Base-by-base conservation (phyloP, 2,888 invertebrate species). In the Caenorhabditis zanzibari region DNA sequence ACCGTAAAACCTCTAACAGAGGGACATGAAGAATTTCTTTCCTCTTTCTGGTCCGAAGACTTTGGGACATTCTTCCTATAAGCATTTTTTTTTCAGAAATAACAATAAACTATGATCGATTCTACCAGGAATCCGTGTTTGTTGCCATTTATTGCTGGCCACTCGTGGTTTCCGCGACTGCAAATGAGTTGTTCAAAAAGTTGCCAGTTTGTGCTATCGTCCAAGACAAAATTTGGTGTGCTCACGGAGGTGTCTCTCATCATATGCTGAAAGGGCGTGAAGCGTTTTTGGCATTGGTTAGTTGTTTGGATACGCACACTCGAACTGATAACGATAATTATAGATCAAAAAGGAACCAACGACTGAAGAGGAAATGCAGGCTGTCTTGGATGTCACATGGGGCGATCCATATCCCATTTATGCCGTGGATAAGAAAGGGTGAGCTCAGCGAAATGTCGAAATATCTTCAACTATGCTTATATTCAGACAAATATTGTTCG, bases 111-210 rank as follows among this genome's bases (percentile, higher is more conserved):
- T 6, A 22, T 19, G 10, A 22, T 9, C 19, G n/a, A n/a, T n/a
- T 52, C 7, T 52, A 58, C 28, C 16, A n/a, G 4, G 14, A 56
- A 56, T 56, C 54, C 54, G 14, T 28, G n/a, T 7, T 58, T 32
- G 9, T 2, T 6, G 32, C n/a, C n/a, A n/a, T 58, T 58, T 6
- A 61, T n/a, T 12, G 14, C 24, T 2, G 5, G 0, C 7, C 5
- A 3, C 16, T 61, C 61, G 16, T 61, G 61, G 38, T 61, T 61
- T 24, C 61, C 61, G 24, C 19, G 4, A 19, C 19, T 19, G 35
- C 35, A 59, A 59, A 59, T 12, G 59, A 35, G 7, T 19, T 59
- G 59, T 59, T 59, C 22, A n/a, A 19, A 0, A 38, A 59, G n/a
- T 1, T 59, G n/a, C 59, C 59, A 2, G 12, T 59, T 4, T 35